phyloP scores from a whole-genome alignment of 1,140 invertebrate species.

The Zophobas morio region DNA sequence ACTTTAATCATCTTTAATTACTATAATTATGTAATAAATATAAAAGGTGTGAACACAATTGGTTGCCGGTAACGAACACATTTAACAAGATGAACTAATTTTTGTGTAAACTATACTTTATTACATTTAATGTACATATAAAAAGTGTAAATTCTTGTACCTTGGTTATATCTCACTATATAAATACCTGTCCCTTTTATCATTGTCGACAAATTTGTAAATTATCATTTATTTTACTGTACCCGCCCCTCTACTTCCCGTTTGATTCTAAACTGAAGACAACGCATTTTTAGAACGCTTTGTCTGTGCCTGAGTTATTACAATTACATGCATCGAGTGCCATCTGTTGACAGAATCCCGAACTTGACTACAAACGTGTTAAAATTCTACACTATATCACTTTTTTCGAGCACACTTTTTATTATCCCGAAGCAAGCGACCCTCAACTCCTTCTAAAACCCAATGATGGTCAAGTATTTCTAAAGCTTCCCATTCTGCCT shows the following conservation, averaged over 20 bases:
- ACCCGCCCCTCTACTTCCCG: no score
- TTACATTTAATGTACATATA: not conserved
- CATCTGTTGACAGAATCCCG: not conserved
- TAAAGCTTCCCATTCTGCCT: conserved; percentile 99
- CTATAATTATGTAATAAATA: no score
- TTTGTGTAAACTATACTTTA: no score
- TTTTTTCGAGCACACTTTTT: not conserved
- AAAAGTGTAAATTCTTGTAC: not conserved
- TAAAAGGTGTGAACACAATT: no score
- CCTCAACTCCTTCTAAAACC: conserved; percentile 86
- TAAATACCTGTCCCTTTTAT: not conserved
- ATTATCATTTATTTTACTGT: no score
- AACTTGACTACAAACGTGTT: not conserved
- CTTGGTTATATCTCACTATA: not conserved
- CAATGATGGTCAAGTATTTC: conserved; percentile 96
- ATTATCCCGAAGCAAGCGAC: not conserved
- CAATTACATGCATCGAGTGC: not conserved
- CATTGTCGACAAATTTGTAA: no score
- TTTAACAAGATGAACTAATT: no score
- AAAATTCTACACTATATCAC: no score
- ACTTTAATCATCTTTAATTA: no score
- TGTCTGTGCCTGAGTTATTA: not conserved
- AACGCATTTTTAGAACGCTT: no score
- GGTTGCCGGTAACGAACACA: no score
- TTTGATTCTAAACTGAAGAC: no score